These are phyloP conservation scores for Bagarius yarrelli DNA, from an alignment of 2,113 vertebrate genomes.

Conservation along the genomic window DNA sequence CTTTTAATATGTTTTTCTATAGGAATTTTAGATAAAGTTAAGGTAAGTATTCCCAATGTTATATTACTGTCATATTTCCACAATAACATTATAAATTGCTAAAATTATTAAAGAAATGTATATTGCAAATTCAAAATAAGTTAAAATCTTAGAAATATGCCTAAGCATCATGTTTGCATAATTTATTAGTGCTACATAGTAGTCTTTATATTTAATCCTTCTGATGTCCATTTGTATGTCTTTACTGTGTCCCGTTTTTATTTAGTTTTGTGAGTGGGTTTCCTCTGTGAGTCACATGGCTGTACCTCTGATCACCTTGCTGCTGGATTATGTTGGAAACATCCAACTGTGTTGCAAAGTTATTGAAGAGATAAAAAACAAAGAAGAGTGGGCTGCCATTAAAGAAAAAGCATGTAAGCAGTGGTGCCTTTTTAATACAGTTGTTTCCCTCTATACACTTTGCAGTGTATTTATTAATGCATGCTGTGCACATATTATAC, in stretches of 20 bases:
- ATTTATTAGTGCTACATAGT: background rate
- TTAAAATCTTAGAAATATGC: background rate
- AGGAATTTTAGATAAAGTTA: background rate
- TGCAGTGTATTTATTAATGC: background rate
- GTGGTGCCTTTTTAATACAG: background rate
- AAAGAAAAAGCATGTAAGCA: conserved; percentile 85
- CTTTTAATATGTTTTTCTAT: background rate
- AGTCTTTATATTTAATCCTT: background rate
- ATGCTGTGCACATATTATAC: background rate
- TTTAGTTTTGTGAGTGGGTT: conserved; percentile 91
- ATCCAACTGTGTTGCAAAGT: conserved; percentile 85
- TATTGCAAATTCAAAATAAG: background rate
- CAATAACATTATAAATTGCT: background rate
- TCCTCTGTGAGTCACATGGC: conserved; percentile 81
- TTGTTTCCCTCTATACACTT: too few relatives aligned
- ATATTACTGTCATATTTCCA: background rate
- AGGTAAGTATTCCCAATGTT: background rate
- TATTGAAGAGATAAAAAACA: conserved; percentile 83
- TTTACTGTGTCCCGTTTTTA: background rate
- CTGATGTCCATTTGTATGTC: background rate
- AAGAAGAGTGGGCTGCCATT: conserved; percentile 82
- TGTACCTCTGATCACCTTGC: conserved; percentile 84
- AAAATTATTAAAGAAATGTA: background rate
- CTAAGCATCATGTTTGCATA: background rate
- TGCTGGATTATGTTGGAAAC: conserved; percentile 88